Percentiles rank a stretch among this genome's conserved stretches.
Evolutionary conservation across 2,888 invertebrate species (phyloP).

Genomic region (Lepidochrysops patricia): DNA sequence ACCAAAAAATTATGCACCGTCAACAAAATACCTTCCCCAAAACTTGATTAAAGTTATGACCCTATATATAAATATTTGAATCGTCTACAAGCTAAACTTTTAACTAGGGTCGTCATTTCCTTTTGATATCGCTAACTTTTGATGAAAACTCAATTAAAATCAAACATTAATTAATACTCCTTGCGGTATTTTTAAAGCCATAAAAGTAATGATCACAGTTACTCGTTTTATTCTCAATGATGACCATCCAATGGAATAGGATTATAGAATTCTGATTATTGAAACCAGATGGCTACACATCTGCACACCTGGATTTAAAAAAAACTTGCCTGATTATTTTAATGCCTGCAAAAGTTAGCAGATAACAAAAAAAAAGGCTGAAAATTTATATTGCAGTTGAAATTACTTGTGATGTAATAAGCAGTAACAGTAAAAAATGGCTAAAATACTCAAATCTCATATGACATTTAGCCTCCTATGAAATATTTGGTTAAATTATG

Average conservation of each 20-base stretch:
- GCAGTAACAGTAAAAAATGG: too few relatives aligned
- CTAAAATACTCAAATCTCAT: too few relatives aligned
- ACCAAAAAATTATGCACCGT: not conserved
- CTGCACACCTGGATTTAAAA: too few relatives aligned
- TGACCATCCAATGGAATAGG: too few relatives aligned
- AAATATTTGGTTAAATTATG: not conserved
- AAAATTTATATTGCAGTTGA: too few relatives aligned
- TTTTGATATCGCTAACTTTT: conserved; percentile 1
- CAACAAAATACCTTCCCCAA: not conserved
- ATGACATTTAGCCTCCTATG: not conserved
- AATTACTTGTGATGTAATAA: too few relatives aligned
- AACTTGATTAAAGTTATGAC: not conserved
- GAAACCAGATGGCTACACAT: too few relatives aligned
- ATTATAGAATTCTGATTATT: too few relatives aligned
- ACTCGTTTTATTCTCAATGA: too few relatives aligned
- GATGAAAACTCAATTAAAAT: not conserved
- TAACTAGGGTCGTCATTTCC: not conserved
- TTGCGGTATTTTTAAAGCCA: not conserved
- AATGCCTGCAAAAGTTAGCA: too few relatives aligned
- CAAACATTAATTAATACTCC: not conserved
- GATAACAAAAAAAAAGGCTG: too few relatives aligned
- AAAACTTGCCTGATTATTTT: too few relatives aligned
- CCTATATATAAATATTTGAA: conserved; percentile 4
- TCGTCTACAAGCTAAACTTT: not conserved
- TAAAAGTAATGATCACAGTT: not conserved